Conservation (phyloP, 2,113 vertebrate genomes). For the Paedocypris sp. region DNA sequence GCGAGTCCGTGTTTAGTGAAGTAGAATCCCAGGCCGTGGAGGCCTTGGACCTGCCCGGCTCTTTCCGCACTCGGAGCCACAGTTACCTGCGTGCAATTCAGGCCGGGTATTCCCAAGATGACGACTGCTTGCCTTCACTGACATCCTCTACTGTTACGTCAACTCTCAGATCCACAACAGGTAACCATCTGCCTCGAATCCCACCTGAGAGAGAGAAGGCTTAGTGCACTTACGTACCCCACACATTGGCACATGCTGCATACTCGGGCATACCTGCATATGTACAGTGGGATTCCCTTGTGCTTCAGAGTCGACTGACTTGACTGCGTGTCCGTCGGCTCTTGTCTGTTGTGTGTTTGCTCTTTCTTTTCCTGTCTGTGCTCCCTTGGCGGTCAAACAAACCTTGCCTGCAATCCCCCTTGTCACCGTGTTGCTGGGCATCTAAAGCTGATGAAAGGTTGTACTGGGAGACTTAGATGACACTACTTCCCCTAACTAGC, state of each 20-base stretch:
- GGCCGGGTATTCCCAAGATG: slow-evolving; percentile 97
- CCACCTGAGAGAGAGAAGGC: slow-evolving; percentile 48
- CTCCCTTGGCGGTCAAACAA: slow-evolving; percentile 42
- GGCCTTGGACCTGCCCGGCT: slow-evolving; percentile 94
- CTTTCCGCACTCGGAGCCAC: slow-evolving; percentile 98
- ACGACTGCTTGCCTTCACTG: slow-evolving; percentile 89
- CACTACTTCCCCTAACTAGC: too few relatives aligned
- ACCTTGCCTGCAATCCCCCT: slow-evolving; percentile 45
- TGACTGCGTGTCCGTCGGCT: slow-evolving; percentile 50
- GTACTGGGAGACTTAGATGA: too few relatives aligned
- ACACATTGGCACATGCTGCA: slow-evolving; percentile 55
- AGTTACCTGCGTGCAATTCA: slow-evolving; percentile 99
- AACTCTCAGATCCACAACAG: slow-evolving; percentile 91
- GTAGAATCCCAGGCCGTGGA: slow-evolving; percentile 98
- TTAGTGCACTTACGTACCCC: slow-evolving; percentile 58
- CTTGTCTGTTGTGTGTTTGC: slow-evolving; percentile 41
- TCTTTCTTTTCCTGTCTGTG: slow-evolving; percentile 43
- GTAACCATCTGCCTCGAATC: slow-evolving; percentile 64
- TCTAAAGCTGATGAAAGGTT: slow-evolving; percentile 39
- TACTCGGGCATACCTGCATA: slow-evolving; percentile 64
- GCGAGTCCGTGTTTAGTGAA: slow-evolving; percentile 99
- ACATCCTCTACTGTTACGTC: slow-evolving; percentile 86
- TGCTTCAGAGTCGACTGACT: slow-evolving; percentile 56
- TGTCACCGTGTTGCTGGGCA: slow-evolving; percentile 55
- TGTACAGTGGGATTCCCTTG: slow-evolving; percentile 70